phyloP scores from a whole-genome alignment of 2,888 invertebrate species.

The Pseudococcus longispinus region DNA sequence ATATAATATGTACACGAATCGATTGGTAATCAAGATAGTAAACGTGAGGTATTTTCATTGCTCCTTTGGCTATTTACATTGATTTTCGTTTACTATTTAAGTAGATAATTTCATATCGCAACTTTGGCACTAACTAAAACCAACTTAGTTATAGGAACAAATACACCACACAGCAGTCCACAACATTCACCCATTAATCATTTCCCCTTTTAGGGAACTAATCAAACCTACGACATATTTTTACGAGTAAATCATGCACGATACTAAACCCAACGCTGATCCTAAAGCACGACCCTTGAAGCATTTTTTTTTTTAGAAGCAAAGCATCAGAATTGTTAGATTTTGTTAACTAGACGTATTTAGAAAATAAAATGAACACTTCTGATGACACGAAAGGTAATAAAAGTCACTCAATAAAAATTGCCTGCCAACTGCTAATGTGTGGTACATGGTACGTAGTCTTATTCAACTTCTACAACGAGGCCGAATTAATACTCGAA shows the following conservation, averaged over 20 bases:
- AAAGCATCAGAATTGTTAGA: constrained; percentile 18
- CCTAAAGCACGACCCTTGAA: not conserved
- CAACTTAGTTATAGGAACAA: constrained; percentile 25
- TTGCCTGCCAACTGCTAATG: constrained; percentile 26
- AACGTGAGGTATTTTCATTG: not conserved
- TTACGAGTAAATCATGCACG: not conserved
- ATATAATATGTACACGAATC: not conserved
- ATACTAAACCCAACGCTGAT: not conserved
- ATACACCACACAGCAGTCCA: not conserved
- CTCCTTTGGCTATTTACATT: not conserved
- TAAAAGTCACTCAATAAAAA: not conserved
- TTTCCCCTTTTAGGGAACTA: not conserved
- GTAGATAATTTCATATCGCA: not conserved
- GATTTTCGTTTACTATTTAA: not conserved
- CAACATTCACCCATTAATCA: not conserved
- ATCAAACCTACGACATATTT: not conserved
- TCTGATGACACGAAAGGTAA: not conserved
- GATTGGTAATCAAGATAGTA: not conserved
- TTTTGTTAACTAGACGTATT: constrained; percentile 30
- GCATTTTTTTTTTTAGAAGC: constrained; percentile 21
- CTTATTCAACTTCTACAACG: constrained; percentile 22
- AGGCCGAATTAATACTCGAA: constrained; percentile 7
- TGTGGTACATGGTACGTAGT: constrained; percentile 1
- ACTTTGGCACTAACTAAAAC: not conserved
- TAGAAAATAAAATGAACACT: constrained; percentile 4